Evolutionary conservation across 2,888 invertebrate genomes (phyloP), one percentile per base, ranked within the genome.

Genomic region (Pterobdella sp.): DNA sequence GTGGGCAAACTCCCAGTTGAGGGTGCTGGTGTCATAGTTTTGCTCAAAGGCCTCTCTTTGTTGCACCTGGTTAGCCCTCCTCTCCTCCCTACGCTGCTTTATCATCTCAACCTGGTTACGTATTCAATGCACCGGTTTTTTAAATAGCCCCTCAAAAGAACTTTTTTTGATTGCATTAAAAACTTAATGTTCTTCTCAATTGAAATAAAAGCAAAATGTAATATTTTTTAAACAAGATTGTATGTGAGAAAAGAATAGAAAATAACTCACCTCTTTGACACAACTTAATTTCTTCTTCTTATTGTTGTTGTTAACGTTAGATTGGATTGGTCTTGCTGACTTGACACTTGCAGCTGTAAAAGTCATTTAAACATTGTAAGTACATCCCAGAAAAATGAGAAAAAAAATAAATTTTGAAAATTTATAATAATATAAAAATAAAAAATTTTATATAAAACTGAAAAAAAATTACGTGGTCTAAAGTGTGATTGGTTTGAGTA

Each of bases 1-100:
- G 75, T 91, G 91, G 72, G 93, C 87, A 81, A 96, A 93, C 85
- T 96, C 95, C 95, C 96, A 98, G 86, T 98, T 94, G 0, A 96
- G 96, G 72, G 80, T 79, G 86, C 77, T 76, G 7, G 81, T 81
- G 76, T 84, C 83, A 75, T 95, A 96, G 73, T 94, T 94, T 0
- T 94, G 93, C 83, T 96, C 96, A 85, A 93, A 87, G 85, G 93
- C 78, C 73, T 81, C 81, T 68, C 79, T 80, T 42, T 81, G 79
- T 36, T 81, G 82, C 69, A 76, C 75, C 64, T 82, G 82, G 14
- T 79, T 79, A 7, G 80, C 82, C 72, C 98, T 87, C 75, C 97
- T 86, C 85, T 95, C 95, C 84, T 98, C 97, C 1, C 97, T 86
- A 83, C 95, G 94, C 86, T 94, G 94, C 87, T 95, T 94, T 79